Evolutionary conservation across 1,140 invertebrate genomes (phyloP).

Genomic region (Diprion similis): DNA sequence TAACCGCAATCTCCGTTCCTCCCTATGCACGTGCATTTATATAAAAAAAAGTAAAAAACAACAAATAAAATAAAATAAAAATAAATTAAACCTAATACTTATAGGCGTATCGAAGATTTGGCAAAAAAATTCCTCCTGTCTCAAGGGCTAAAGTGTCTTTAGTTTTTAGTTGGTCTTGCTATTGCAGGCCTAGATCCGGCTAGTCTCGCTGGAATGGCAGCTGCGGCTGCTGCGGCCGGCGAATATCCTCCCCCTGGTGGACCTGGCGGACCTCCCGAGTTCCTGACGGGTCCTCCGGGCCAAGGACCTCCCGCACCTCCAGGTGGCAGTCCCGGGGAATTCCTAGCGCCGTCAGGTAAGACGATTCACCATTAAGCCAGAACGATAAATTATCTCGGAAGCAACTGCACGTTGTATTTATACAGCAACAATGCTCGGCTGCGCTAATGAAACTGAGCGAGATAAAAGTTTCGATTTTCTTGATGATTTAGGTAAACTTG

Average conservation of each 20-base stretch:
- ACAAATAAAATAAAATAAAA: too few relatives aligned
- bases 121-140: background rate
- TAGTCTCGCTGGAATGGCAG: constrained; percentile 71
- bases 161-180: constrained; percentile 50
- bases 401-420: too few relatives aligned
- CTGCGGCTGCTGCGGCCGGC: constrained; percentile 67
- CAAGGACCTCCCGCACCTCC: constrained; percentile 65
- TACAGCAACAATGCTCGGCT: too few relatives aligned
- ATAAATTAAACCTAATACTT: constrained; percentile 15
- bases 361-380: background rate
- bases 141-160: background rate
- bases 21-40: too few relatives aligned
- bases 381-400: too few relatives aligned
- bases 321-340: constrained; percentile 59
- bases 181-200: constrained; percentile 73
- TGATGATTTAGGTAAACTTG: too few relatives aligned
- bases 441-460: too few relatives aligned
- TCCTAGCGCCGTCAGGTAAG: constrained; percentile 60
- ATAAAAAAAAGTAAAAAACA: too few relatives aligned
- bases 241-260: constrained; percentile 71
- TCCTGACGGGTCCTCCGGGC: constrained; percentile 65
- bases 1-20: too few relatives aligned
- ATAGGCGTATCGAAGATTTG: background rate
- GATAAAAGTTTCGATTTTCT: too few relatives aligned
- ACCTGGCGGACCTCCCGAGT: constrained; percentile 64